Base-by-base conservation (phyloP, 2,888 invertebrate genomes). In the Lithodes maja region DNA sequence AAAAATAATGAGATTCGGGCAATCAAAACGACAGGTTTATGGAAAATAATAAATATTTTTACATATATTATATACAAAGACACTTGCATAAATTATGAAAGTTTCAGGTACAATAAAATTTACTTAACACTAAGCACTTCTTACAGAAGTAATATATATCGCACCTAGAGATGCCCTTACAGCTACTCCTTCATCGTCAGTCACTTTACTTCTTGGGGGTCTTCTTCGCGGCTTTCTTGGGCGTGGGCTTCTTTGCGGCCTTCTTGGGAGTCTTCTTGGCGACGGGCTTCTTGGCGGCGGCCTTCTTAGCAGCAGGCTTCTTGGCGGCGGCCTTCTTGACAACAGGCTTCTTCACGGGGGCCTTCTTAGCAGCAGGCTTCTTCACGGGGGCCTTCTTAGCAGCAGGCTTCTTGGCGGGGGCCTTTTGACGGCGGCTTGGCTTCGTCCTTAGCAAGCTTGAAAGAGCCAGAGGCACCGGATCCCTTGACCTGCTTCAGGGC, bases 401-500 rank as follows among this genome's bases (percentile, higher is more conserved):
- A 9, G 33, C 33, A 33, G 33, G 33, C 33, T 33, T 33, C 33
- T 33, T 33, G 33, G 61, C 61, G 61, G 61, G 61, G 5, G 5
- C 12, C 12, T 61, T 86, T 89, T 80, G 81, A 80, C 3, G 54
- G 68, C 2, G 85, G 82, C 55, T 75, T 78, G 3, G 33, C 78
- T n/a, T 89, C 89, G 7, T 85, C 85, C 82, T 89, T 89, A 17
- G 85, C 89, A 1, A 89, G 77, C 69, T 89, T 89, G 85, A 89
- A 89, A 2, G 89, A 89, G 3, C 89, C 89, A 50, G 89, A 89
- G 15, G 89, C 89, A 53, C 89, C 89, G 69, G 89, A 85, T 74
- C 89, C 89, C 82, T 89, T 89, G 49, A 89, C 89, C 54, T 89
- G 89, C 82, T 89, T 89, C 33, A 89, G 69, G 54, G 89, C 85